phyloP scores from a whole-genome alignment of 1,140 invertebrate genomes.

The Drosophila pandora region DNA sequence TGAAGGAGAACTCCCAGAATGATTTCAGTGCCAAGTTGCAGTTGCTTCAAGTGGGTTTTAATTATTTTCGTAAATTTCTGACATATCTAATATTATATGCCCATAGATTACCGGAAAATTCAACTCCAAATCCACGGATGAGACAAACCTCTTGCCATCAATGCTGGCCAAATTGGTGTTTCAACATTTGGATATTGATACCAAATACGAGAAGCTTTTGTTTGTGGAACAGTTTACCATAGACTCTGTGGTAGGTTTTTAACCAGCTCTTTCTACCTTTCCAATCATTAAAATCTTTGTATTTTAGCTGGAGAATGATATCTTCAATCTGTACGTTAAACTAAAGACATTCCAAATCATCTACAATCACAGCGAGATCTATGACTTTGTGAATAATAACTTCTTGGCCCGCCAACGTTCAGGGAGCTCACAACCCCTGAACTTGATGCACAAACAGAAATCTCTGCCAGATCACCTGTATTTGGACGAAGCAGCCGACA shows the following conservation, averaged over 20 bases:
- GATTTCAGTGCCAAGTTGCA: slow-evolving; percentile 86
- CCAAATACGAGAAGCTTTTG: slow-evolving; percentile 86
- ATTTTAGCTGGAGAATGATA: slow-evolving; percentile 87
- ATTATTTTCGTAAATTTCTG: not conserved
- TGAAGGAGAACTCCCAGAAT: slow-evolving; percentile 86
- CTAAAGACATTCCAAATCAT: slow-evolving; percentile 88
- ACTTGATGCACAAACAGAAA: slow-evolving; percentile 61
- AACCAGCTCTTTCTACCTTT: not conserved
- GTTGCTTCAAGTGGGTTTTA: slow-evolving; percentile 65
- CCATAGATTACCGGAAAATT: slow-evolving; percentile 77
- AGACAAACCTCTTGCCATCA: slow-evolving; percentile 84
- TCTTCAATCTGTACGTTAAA: slow-evolving; percentile 88
- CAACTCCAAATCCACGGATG: slow-evolving; percentile 74
- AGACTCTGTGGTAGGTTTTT: slow-evolving; percentile 89
- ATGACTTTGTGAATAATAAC: slow-evolving; percentile 85
- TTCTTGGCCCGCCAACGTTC: slow-evolving; percentile 78
- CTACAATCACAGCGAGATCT: slow-evolving; percentile 88
- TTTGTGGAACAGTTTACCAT: slow-evolving; percentile 88
- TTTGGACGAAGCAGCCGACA: slow-evolving; percentile 19
- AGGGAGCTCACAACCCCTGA: slow-evolving; percentile 41
- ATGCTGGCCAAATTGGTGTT: slow-evolving; percentile 88
- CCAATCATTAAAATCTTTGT: slow-evolving; percentile 3
- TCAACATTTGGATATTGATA: slow-evolving; percentile 87
- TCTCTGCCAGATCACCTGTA: slow-evolving; percentile 64
- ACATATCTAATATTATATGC: not conserved